These are phyloP conservation scores for Pyrocoelia pectoralis DNA, from an alignment of 2,888 invertebrate genomes.

Conservation along the genomic window DNA sequence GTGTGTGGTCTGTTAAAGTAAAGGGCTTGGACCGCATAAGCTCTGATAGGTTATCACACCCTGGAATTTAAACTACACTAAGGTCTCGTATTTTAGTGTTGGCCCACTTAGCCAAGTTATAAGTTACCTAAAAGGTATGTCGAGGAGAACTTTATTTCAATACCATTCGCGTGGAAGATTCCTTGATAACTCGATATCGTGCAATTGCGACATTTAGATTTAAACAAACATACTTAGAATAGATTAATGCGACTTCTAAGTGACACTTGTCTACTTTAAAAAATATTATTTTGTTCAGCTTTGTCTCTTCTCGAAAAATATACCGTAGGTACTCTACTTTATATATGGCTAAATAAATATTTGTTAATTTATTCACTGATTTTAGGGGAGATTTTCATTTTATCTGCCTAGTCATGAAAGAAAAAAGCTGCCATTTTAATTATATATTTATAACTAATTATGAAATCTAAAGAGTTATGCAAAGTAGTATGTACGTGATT, in stretches of 20 bases:
- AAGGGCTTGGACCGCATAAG: slow-evolving; percentile 30
- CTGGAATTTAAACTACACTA: slow-evolving; percentile 38
- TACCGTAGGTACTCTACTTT: background rate
- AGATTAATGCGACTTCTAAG: slow-evolving; percentile 5
- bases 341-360: background rate
- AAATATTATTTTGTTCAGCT: background rate
- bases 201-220: slow-evolving; percentile 3
- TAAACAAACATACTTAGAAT: slow-evolving; percentile 2
- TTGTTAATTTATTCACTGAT: background rate
- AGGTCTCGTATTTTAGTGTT: slow-evolving; percentile 29
- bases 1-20: slow-evolving; percentile 44
- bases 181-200: slow-evolving; percentile 12
- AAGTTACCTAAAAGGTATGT: slow-evolving; percentile 21
- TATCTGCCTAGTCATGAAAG: slow-evolving; percentile 1
- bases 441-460: background rate
- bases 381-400: background rate
- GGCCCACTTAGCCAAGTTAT: slow-evolving; percentile 26
- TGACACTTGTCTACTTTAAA: slow-evolving; percentile 4
- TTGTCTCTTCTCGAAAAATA: background rate
- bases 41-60: slow-evolving; percentile 35
- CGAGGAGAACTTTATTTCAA: slow-evolving; percentile 18
- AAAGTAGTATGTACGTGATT: background rate
- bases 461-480: background rate
- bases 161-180: slow-evolving; percentile 17
- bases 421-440: background rate